Evolutionary conservation across 2,797 vertebrate genomes (phyloP).

Genomic region (Falco novaeseelandiae): DNA sequence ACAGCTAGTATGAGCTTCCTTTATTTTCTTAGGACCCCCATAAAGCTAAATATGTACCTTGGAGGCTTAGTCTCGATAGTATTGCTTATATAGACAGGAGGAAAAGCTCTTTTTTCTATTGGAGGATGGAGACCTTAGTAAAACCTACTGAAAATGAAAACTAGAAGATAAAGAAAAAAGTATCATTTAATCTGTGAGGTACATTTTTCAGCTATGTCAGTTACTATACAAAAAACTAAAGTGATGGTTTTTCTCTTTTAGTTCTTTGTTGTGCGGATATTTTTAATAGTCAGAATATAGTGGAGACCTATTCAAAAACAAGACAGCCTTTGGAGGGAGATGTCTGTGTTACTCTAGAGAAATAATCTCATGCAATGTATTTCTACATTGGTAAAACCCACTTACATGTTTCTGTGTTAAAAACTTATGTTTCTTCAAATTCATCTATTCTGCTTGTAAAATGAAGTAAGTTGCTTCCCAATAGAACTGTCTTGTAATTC

Average conservation of each 20-base stretch:
- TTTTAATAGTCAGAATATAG: background rate
- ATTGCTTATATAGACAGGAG: background rate
- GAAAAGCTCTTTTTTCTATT: background rate
- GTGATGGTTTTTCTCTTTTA: background rate
- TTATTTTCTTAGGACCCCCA: background rate
- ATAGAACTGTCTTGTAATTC: background rate
- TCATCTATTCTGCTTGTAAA: background rate
- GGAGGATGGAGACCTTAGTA: background rate
- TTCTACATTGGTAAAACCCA: background rate
- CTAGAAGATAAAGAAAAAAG: background rate
- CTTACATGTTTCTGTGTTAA: background rate
- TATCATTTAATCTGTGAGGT: background rate
- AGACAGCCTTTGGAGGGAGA: background rate
- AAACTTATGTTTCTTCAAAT: background rate
- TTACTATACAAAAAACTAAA: background rate
- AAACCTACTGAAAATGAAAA: background rate
- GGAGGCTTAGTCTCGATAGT: background rate
- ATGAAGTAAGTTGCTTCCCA: background rate
- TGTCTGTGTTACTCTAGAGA: background rate
- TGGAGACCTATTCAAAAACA: background rate
- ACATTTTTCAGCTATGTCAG: background rate
- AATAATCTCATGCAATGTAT: background rate
- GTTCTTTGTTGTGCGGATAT: background rate
- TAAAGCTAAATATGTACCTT: background rate
- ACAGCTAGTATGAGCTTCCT: background rate